Evolutionary conservation across 2,113 vertebrate species (phyloP).

Genomic region (Haemorhous mexicanus): DNA sequence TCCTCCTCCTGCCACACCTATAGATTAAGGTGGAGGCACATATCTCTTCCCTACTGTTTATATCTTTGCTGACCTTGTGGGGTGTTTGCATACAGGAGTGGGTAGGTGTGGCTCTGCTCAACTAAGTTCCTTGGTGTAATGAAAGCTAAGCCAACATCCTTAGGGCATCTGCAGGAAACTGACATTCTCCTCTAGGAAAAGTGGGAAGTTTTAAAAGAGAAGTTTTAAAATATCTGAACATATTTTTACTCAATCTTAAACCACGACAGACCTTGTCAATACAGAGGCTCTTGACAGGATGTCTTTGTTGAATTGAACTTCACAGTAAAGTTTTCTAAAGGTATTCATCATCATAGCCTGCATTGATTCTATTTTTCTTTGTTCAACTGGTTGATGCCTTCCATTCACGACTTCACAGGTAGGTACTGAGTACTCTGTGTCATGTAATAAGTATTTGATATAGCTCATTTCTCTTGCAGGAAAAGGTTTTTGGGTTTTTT

Average conservation of each 20-base stretch:
- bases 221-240: conserved; percentile 12
- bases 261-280: not conserved
- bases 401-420: not conserved
- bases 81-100: not conserved
- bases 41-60: not conserved
- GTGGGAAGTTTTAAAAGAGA: not conserved
- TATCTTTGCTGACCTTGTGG: not conserved
- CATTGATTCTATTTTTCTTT: conserved; percentile 24
- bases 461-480: not conserved
- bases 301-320: conserved; percentile 8
- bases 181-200: not conserved
- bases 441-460: not conserved
- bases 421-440: not conserved
- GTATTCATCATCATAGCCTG: not conserved
- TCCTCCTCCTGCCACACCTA: not conserved
- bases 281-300: not conserved
- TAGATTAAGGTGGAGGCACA: not conserved
- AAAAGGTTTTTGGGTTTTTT: not conserved
- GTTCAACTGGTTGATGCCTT: not conserved
- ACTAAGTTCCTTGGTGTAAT: not conserved
- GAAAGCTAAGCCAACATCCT: not conserved
- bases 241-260: not conserved
- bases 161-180: not conserved
- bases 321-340: not conserved
- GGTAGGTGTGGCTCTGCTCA: not conserved